Evolutionary conservation across 2,113 vertebrate species (phyloP), one percentile per base, ranked within the genome.

Genomic region (Tragelaphus strepsiceros): DNA sequence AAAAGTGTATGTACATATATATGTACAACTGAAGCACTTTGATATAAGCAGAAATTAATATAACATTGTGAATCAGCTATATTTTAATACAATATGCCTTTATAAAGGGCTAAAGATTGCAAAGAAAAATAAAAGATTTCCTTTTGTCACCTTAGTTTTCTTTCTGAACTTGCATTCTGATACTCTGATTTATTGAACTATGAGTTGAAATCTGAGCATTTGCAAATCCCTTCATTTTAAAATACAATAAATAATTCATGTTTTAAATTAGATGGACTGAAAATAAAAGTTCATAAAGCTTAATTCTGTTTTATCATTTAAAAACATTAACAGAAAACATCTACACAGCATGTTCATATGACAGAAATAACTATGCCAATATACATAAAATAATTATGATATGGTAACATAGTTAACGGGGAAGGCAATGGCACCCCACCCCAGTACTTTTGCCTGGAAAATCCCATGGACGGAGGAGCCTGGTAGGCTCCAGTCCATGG

Each of bases 291-390:
- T 77, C 16, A 43, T 2, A 15, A 13, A 97, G 17, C 13, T 90
- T 96, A 89, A 95, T 58, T 97, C 49, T 11, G 4, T 77, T 87
- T 74, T 85, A 56, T 94, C 30, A 91, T 78, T 94, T 91, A 91
- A 78, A 96, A 78, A 12, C 2, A 67, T 77, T 59, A 94, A 56
- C 1, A 64, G 35, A 90, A 94, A 78, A 78, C 11, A 10, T 83
- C 78, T 43, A 81, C 46, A 58, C 32, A 56, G 1, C 2, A 54
- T 77, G 1, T 91, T 32, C 16, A 6, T 94, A 10, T 35, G 28
- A 19, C 15, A 92, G 3, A 51, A 82, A 88, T 78, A 89, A 32
- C 61, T 19, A 86, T 87, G 10, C 0, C 15, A 35, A 7, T 74
- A 39, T 85, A 8, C 10, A 80, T 10, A 80, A 21, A 21, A 51